phyloP scores from a whole-genome alignment of 2,888 invertebrate genomes.

The Itoplectis maculator region DNA sequence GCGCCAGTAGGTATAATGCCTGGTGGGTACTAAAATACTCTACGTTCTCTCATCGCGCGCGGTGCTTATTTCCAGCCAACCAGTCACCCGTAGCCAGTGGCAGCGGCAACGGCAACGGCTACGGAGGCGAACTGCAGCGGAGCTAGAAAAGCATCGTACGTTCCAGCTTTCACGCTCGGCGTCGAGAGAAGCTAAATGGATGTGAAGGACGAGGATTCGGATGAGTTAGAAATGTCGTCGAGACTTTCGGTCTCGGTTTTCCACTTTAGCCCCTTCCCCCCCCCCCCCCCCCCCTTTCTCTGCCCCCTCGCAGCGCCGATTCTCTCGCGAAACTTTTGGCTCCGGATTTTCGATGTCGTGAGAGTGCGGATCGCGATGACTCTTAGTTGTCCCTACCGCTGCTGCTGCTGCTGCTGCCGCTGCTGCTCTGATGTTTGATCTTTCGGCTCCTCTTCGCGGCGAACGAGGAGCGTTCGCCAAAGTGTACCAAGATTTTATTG shows the following conservation, averaged over 20 bases:
- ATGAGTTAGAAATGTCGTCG: constrained; percentile 56
- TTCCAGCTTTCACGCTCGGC: background rate
- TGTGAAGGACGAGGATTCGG: constrained; percentile 26
- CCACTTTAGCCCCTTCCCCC: background rate
- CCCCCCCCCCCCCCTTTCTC: too few relatives aligned
- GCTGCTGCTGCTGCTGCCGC: constrained; percentile 11
- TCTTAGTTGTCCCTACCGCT: background rate
- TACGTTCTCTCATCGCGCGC: constrained; percentile 2
- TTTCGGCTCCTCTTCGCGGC: background rate
- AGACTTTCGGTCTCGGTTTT: constrained; percentile 28
- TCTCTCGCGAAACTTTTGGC: constrained; percentile 55
- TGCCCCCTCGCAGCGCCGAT: background rate
- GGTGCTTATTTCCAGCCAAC: background rate
- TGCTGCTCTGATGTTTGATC: constrained; percentile 18
- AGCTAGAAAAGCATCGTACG: background rate
- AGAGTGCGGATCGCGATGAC: constrained; percentile 39
- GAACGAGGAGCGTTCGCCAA: constrained; percentile 22
- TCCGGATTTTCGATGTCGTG: constrained; percentile 39
- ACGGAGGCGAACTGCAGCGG: background rate
- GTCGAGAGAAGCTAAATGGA: constrained; percentile 25
- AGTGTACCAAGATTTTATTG: constrained; percentile 10
- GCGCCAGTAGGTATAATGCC: constrained; percentile 20
- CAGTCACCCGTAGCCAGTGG: background rate
- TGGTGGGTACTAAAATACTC: constrained; percentile 18
- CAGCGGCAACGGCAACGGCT: too few relatives aligned